Evolutionary conservation across 1,140 invertebrate species (phyloP).

Genomic region (Lepidurus couesii): DNA sequence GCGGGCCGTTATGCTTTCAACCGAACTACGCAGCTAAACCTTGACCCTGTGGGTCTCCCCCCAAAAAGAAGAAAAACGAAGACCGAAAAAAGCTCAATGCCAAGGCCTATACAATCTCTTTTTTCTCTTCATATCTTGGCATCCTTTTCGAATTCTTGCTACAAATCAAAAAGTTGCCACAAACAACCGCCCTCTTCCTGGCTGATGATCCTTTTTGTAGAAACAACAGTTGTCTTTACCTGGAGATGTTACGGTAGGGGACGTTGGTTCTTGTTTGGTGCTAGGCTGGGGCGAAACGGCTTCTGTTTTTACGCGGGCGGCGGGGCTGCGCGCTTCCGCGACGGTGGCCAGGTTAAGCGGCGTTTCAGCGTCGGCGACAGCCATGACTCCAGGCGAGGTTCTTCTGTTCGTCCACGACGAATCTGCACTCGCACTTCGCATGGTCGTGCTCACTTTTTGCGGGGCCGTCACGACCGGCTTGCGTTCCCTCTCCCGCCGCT

Average conservation of each 20-base stretch:
- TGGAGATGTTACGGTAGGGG: not conserved
- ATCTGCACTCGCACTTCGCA: slow-evolving; percentile 10
- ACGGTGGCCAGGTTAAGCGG: slow-evolving; percentile 10
- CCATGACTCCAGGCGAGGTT: not conserved
- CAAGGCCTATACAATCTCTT: not conserved
- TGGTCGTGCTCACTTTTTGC: not conserved
- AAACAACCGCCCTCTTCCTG: not conserved
- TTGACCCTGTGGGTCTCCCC: not conserved
- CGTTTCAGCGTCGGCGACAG: not conserved
- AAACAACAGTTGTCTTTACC: not conserved
- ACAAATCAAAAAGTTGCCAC: not conserved
- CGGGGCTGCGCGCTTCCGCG: not conserved
- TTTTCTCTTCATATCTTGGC: not conserved
- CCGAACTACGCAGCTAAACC: slow-evolving; percentile 8
- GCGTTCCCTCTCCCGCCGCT: not conserved
- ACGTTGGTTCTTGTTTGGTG: not conserved
- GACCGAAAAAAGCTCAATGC: not conserved
- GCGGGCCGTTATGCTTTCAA: slow-evolving; percentile 14
- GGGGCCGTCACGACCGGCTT: not conserved
- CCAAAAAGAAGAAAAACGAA: too few relatives aligned
- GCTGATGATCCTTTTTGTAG: not conserved
- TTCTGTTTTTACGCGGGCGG: not conserved
- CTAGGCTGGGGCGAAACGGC: not conserved
- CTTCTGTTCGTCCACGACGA: not conserved
- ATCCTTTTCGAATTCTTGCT: not conserved